phyloP scores from a whole-genome alignment of 2,113 vertebrate genomes.

The Psettodes erumei region DNA sequence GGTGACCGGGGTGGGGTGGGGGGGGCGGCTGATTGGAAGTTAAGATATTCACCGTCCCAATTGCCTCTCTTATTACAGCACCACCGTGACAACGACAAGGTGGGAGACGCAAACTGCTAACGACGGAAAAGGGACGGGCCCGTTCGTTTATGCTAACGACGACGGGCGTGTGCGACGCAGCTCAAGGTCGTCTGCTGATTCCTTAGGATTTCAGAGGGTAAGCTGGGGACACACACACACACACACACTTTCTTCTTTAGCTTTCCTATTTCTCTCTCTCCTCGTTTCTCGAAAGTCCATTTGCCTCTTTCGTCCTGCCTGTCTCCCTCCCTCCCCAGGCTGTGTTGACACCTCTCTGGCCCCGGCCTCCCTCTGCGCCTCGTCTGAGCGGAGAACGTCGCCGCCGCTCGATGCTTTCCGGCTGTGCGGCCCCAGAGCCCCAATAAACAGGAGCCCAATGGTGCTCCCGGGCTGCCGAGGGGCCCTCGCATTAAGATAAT shows the following conservation, averaged over 20 bases:
- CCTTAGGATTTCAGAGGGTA: conserved; percentile 2
- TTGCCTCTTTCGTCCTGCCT: neutral
- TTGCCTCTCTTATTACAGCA: conserved; percentile 52
- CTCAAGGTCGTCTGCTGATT: neutral
- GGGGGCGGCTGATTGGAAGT: conserved; percentile 56
- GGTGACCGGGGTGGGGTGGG: neutral
- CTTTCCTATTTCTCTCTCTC: neutral
- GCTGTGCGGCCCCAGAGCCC: conserved; percentile 50
- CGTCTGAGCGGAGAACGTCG: conserved; percentile 40
- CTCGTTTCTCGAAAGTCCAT: neutral
- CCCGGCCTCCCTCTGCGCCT: conserved; percentile 24
- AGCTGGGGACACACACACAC: neutral
- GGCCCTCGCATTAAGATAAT: conserved; percentile 76
- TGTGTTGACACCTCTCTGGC: conserved; percentile 43
- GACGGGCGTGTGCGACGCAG: conserved; percentile 8
- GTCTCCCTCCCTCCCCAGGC: neutral
- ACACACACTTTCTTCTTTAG: neutral
- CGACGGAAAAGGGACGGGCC: conserved; percentile 7
- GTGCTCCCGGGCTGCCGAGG: conserved; percentile 61
- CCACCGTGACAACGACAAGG: conserved; percentile 48
- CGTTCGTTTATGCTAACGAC: too few species aligned
- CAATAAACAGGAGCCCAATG: conserved; percentile 77
- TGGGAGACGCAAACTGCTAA: conserved; percentile 36
- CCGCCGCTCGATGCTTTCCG: conserved; percentile 49
- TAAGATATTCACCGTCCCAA: conserved; percentile 63